A percentile compares a stretch with the other conserved stretches of the same genome.
These are phyloP conservation scores for Hartigia nigra DNA, from an alignment of 2,888 invertebrate species.

Conservation along the genomic window DNA sequence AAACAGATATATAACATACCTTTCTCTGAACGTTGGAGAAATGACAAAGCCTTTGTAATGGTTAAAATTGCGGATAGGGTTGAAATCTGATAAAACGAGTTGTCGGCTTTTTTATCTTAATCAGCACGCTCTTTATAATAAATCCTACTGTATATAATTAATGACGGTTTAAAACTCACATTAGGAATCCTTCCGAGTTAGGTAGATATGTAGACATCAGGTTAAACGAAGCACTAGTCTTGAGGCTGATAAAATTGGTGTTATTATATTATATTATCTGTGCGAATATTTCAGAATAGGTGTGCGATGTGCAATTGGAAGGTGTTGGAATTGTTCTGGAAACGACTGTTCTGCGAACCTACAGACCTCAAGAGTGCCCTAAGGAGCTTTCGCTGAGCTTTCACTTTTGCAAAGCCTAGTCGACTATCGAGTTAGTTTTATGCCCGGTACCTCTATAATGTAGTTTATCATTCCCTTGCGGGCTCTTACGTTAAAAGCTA, in stretches of 20 bases:
- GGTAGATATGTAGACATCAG: neutral
- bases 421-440: slow-evolving; percentile 34
- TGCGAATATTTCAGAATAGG: slow-evolving; percentile 23
- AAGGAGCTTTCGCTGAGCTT: slow-evolving; percentile 43
- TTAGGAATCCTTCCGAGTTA: neutral
- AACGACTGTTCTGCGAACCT: slow-evolving; percentile 11
- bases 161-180: neutral
- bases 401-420: slow-evolving; percentile 35
- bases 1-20: no score
- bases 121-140: neutral
- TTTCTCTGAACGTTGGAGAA: no score
- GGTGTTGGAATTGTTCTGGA: slow-evolving; percentile 9
- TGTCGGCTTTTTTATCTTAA: neutral
- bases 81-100: neutral
- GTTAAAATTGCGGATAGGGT: no score
- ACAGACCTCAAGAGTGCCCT: slow-evolving; percentile 9
- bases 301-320: slow-evolving; percentile 18
- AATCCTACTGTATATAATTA: neutral
- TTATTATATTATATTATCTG: slow-evolving; percentile 12
- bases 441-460: slow-evolving; percentile 31
- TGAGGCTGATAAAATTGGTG: neutral
- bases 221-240: neutral
- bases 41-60: no score
- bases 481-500: slow-evolving; percentile 23
- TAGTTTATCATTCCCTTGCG: slow-evolving; percentile 37